A percentile compares a stretch with the other conserved stretches of the same genome.
These are phyloP conservation scores for Fragum sueziense DNA, from an alignment of 2,888 invertebrate species.

Conservation along the genomic window DNA sequence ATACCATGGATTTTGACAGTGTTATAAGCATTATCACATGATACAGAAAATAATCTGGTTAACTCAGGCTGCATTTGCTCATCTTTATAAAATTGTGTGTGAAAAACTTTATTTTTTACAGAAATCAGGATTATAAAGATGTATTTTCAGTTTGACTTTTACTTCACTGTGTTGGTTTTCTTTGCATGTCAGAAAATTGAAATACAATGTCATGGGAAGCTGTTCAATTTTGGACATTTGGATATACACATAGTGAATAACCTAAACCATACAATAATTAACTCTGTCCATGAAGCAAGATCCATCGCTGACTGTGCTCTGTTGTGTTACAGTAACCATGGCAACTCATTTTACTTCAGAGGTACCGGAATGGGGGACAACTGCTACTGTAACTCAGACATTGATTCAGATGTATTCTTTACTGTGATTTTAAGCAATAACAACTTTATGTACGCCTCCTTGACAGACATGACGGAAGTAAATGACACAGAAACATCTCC, in stretches of 20 bases:
- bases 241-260: not conserved
- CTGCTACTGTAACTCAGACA: not conserved
- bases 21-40: too few species aligned
- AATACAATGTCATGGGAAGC: not conserved
- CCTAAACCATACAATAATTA: not conserved
- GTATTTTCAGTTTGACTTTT: not conserved
- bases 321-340: not conserved
- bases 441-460: not conserved
- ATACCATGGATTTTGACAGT: too few species aligned
- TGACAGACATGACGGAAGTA: not conserved
- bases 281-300: not conserved
- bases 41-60: too few species aligned
- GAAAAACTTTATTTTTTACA: too few species aligned
- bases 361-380: not conserved
- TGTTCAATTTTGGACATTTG: not conserved
- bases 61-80: too few species aligned
- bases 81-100: too few species aligned
- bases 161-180: not conserved
- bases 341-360: not conserved
- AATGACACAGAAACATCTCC: not conserved
- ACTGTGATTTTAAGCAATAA: not conserved
- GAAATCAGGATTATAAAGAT: too few species aligned
- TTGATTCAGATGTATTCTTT: not conserved
- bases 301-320: slow-evolving; percentile 1
- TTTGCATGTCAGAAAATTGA: not conserved